phyloP scores from a whole-genome alignment of 2,797 vertebrate genomes.

The Balearica regulorum region DNA sequence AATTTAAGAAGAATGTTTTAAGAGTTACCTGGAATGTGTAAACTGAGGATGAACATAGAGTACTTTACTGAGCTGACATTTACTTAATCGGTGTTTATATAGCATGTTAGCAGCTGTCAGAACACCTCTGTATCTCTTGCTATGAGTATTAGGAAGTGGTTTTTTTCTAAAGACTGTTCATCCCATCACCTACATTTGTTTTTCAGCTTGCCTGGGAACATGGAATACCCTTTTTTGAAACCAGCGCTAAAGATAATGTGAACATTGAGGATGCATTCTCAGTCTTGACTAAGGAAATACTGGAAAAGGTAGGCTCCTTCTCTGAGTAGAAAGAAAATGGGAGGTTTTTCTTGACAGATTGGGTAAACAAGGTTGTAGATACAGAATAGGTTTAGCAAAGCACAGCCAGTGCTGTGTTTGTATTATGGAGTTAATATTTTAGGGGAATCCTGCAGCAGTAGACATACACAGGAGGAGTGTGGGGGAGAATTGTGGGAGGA shows the following conservation, averaged over 20 bases:
- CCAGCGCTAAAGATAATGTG: constrained; percentile 73
- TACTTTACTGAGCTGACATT: constrained; percentile 34
- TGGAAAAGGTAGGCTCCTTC: constrained; percentile 68
- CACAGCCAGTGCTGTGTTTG: not conserved
- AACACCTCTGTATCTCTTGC: not conserved
- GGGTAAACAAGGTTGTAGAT: not conserved
- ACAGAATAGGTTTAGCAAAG: not conserved
- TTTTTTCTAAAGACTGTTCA: not conserved
- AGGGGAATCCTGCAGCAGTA: not conserved
- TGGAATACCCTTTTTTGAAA: constrained; percentile 75
- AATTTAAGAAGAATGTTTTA: constrained; percentile 41
- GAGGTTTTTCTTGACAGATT: not conserved
- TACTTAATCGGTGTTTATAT: constrained; percentile 41
- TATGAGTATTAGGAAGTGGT: not conserved
- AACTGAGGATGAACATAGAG: constrained; percentile 4
- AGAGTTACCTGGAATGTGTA: constrained; percentile 52
- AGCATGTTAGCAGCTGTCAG: constrained; percentile 18
- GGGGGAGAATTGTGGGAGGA: not conserved
- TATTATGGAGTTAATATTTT: not conserved
- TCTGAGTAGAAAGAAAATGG: not conserved
- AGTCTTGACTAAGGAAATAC: constrained; percentile 64
- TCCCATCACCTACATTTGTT: constrained; percentile 14
- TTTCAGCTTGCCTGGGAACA: constrained; percentile 76
- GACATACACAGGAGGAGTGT: rapidly evolving
- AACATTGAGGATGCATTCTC: constrained; percentile 74